Evolutionary conservation across 2,888 invertebrate species (phyloP).

Genomic region (Euzophera pinguis): DNA sequence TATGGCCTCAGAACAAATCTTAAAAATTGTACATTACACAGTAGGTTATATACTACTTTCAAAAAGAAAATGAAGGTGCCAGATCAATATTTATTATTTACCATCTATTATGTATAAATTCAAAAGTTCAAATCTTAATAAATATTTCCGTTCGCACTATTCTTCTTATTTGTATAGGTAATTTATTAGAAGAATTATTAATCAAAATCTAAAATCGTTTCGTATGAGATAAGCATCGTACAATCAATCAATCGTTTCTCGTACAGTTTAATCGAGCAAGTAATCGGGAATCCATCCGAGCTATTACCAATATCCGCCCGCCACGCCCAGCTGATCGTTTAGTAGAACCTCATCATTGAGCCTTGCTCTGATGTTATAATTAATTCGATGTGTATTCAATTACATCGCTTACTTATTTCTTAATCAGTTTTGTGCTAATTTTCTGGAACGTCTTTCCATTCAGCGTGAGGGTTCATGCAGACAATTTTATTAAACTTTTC

Average conservation of each 20-base stretch:
- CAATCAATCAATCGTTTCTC: slow-evolving; percentile 49
- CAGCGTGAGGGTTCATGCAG: too few relatives aligned
- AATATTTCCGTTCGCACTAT: too few relatives aligned
- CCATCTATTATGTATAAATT: too few relatives aligned
- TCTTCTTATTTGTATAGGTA: slow-evolving; percentile 16
- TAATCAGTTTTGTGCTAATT: not conserved
- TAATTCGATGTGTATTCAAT: slow-evolving; percentile 23
- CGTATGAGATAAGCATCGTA: slow-evolving; percentile 43
- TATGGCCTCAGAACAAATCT: too few relatives aligned
- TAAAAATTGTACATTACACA: too few relatives aligned
- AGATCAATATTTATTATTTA: too few relatives aligned
- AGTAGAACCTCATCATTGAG: slow-evolving; percentile 27
- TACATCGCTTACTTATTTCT: not conserved
- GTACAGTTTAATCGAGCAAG: slow-evolving; percentile 34
- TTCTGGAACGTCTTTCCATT: too few relatives aligned
- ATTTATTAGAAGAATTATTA: slow-evolving; percentile 41
- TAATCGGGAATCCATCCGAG: slow-evolving; percentile 44
- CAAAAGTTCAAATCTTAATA: too few relatives aligned
- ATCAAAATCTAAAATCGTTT: slow-evolving; percentile 44
- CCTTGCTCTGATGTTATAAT: slow-evolving; percentile 7
- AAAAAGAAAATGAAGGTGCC: too few relatives aligned
- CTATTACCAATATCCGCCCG: slow-evolving; percentile 41
- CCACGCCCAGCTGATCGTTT: slow-evolving; percentile 36
- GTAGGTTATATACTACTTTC: too few relatives aligned
- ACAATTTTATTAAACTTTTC: too few relatives aligned